A percentile compares a stretch with the other conserved stretches of the same genome.
phyloP scores from a whole-genome alignment of 2,888 invertebrate species.

The Merodon equestris region DNA sequence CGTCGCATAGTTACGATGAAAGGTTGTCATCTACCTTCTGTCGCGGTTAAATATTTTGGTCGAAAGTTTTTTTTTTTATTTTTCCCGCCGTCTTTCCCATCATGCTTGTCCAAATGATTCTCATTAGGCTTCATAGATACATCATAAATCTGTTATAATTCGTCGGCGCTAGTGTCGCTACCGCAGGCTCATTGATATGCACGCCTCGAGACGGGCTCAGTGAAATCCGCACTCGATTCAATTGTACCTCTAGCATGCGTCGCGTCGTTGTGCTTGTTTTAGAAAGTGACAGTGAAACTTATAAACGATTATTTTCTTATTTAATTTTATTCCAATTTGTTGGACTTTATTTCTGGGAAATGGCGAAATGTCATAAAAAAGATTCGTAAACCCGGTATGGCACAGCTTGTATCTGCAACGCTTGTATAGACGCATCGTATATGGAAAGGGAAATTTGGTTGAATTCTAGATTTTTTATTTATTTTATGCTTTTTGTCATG shows the following conservation, averaged over 20 bases:
- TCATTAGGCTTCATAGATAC: slow-evolving; percentile 44
- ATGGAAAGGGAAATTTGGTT: slow-evolving; percentile 13
- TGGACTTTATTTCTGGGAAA: background rate
- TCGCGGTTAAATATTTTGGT: slow-evolving; percentile 36
- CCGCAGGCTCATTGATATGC: slow-evolving; percentile 57
- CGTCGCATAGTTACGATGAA: slow-evolving; percentile 59
- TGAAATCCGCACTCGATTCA: slow-evolving; percentile 57
- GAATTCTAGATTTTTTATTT: background rate
- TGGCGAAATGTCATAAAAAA: no score
- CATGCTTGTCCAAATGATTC: slow-evolving; percentile 42
- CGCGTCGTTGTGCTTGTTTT: slow-evolving; percentile 47
- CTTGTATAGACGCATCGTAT: background rate
- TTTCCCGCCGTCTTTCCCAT: slow-evolving; percentile 1
- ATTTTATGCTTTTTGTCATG: no score
- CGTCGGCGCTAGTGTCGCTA: slow-evolving; percentile 30
- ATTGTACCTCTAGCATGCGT: slow-evolving; percentile 11
- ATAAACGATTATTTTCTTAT: background rate
- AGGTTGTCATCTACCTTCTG: slow-evolving; percentile 42
- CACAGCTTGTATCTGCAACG: slow-evolving; percentile 2
- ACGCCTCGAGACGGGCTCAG: slow-evolving; percentile 26
- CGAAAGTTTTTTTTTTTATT: slow-evolving; percentile 47
- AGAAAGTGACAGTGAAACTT: slow-evolving; percentile 63
- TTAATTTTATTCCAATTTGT: no score
- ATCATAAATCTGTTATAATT: slow-evolving; percentile 58
- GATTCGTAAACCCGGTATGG: no score